A percentile compares a stretch with the other conserved stretches of the same genome.
phyloP scores from a whole-genome alignment of 1,140 invertebrate genomes.

The Chymomyza costata region DNA sequence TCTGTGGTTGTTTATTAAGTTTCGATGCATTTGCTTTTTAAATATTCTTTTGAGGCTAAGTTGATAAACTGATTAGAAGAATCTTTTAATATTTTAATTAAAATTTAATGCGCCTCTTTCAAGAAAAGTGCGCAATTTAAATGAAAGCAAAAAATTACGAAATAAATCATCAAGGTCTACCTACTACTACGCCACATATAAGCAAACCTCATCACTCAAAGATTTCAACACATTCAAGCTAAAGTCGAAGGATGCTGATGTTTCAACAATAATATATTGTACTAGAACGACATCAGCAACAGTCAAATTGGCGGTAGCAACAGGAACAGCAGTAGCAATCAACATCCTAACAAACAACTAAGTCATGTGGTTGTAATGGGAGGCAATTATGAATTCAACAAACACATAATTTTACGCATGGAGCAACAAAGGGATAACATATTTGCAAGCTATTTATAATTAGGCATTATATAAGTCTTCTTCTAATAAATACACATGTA shows the following conservation, averaged over 20 bases:
- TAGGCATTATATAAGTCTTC: not conserved
- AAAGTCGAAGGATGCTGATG: no score
- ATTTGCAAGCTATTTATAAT: slow-evolving; percentile 20
- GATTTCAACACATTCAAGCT: slow-evolving; percentile 32
- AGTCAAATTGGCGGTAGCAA: no score
- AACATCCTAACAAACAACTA: no score
- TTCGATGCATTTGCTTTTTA: no score
- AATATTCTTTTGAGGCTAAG: no score
- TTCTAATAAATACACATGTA: no score
- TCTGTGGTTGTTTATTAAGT: no score
- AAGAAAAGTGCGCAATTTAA: not conserved
- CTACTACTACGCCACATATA: no score
- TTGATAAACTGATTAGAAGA: no score
- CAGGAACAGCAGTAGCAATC: slow-evolving; percentile 5
- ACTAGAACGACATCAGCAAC: slow-evolving; percentile 11
- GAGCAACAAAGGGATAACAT: slow-evolving; percentile 49
- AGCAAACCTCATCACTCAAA: slow-evolving; percentile 41
- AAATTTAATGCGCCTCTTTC: no score
- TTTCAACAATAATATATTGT: slow-evolving; percentile 39
- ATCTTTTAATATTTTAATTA: no score
- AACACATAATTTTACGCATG: slow-evolving; percentile 54
- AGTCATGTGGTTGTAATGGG: slow-evolving; percentile 46
- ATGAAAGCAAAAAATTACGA: slow-evolving; percentile 18
- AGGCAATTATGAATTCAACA: slow-evolving; percentile 52
- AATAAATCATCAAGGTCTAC: no score